Evolutionary conservation across 53 echinoderm and acorn worm genomes (phyloP).

Genomic region (Crossaster papposus): DNA sequence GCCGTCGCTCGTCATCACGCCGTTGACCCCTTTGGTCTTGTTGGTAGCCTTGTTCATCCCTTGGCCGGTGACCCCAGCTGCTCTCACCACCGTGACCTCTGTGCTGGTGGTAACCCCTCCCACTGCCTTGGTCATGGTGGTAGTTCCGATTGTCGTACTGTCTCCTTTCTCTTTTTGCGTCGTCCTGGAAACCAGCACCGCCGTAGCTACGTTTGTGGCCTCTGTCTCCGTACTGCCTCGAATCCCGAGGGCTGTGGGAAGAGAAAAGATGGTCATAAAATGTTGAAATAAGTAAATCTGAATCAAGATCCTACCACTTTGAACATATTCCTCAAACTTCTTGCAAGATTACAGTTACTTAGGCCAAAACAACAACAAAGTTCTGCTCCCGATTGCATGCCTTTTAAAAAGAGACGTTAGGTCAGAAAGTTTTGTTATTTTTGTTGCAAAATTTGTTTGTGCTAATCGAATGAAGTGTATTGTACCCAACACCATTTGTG

Average conservation of each 20-base stretch:
- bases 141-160: background rate
- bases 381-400: too few relatives aligned
- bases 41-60: background rate
- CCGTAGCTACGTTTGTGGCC: constrained; percentile 22
- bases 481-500: too few relatives aligned
- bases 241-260: constrained; percentile 1
- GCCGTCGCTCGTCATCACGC: background rate
- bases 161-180: background rate
- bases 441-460: too few relatives aligned
- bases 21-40: background rate
- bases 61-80: background rate
- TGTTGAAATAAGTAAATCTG: background rate
- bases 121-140: constrained; percentile 12
- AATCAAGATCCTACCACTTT: too few relatives aligned
- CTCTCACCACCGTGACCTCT: background rate
- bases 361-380: too few relatives aligned
- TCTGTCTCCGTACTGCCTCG: constrained; percentile 19
- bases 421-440: too few relatives aligned
- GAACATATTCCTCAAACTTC: too few relatives aligned
- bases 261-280: background rate
- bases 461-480: too few relatives aligned
- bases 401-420: too few relatives aligned
- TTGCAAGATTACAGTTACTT: too few relatives aligned
- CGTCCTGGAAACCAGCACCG: background rate
- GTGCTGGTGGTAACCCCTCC: constrained; percentile 27